phyloP scores from a whole-genome alignment of 2,888 invertebrate genomes.

The Blomia tropicalis region DNA sequence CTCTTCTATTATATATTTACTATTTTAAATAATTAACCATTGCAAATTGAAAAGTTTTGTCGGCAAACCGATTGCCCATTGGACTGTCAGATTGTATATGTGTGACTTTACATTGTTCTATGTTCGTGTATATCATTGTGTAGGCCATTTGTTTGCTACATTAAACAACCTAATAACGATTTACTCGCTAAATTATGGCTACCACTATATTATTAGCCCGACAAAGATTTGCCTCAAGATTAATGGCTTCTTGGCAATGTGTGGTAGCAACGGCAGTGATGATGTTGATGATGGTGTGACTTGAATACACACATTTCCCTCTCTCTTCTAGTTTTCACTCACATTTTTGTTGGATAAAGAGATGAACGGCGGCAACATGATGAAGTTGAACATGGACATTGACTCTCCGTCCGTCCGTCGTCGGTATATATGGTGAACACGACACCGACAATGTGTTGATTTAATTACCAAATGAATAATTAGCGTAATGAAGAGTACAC shows the following conservation, averaged over 20 bases:
- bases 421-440: neutral
- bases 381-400: neutral
- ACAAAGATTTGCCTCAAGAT: slow-evolving; percentile 7
- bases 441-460: slow-evolving; percentile 18
- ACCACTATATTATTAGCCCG: neutral
- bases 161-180: slow-evolving; percentile 13
- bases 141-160: slow-evolving; percentile 11
- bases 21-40: slow-evolving; percentile 15
- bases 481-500: slow-evolving; percentile 8
- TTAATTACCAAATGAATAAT: slow-evolving; percentile 17
- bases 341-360: neutral
- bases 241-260: neutral
- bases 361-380: neutral
- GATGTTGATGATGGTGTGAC: too few relatives aligned
- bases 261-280: neutral
- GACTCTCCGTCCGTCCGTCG: too few relatives aligned
- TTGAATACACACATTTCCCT: neutral
- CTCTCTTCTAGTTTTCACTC: too few relatives aligned
- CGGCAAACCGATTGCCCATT: too few relatives aligned
- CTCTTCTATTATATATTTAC: neutral
- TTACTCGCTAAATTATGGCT: slow-evolving; percentile 14
- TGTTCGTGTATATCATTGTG: neutral
- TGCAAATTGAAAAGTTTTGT: slow-evolving; percentile 20
- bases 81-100: too few relatives aligned
- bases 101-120: neutral